phyloP scores from a whole-genome alignment of 2,797 vertebrate species.

The Rhadinocentrus ornatus region DNA sequence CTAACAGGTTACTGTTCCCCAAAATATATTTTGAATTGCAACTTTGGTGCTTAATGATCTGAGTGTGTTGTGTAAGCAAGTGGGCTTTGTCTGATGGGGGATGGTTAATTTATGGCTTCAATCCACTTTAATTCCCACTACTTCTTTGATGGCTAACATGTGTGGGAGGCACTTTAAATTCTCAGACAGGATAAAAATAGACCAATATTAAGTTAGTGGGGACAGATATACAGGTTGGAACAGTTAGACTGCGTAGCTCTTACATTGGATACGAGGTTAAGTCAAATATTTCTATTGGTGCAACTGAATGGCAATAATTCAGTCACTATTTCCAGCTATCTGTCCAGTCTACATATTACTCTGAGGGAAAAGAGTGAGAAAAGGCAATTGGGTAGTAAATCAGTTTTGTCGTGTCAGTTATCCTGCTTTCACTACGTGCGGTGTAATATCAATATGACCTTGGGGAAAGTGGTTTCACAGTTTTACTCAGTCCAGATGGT shows the following conservation, averaged over 20 bases:
- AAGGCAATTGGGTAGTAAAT: background rate
- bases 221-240: background rate
- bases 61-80: slow-evolving; percentile 41
- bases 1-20: slow-evolving; percentile 15
- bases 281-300: background rate
- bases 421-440: background rate
- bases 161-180: slow-evolving; percentile 29
- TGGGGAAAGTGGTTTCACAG: background rate
- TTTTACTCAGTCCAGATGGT: background rate
- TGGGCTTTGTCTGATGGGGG: slow-evolving; percentile 7
- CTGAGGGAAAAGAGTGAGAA: background rate
- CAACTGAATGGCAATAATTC: no score
- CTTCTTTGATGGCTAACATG: slow-evolving; percentile 17
- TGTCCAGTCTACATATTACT: no score
- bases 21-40: slow-evolving; percentile 26
- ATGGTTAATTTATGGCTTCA: slow-evolving; percentile 28
- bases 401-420: background rate
- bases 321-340: no score
- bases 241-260: background rate
- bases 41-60: slow-evolving; percentile 46
- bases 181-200: slow-evolving; percentile 3
- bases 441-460: background rate
- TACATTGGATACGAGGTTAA: background rate
- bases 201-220: background rate
- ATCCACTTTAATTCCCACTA: slow-evolving; percentile 40